Percentiles rank a stretch among this genome's conserved stretches.
phyloP scores from a whole-genome alignment of 1,140 invertebrate species.

The Zeugodacus cucurbitae region DNA sequence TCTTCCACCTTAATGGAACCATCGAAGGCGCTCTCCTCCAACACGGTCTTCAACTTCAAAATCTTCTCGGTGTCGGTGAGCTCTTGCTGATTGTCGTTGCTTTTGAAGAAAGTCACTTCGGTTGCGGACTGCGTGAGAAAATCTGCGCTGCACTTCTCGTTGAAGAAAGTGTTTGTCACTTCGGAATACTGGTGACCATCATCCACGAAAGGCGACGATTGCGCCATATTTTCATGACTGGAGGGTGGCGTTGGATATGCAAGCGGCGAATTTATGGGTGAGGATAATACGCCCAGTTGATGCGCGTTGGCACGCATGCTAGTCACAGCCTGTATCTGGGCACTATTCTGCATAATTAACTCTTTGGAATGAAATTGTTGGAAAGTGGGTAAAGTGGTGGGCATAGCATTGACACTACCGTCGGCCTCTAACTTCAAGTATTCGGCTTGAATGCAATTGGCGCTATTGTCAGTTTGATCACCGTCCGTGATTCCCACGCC shows the following conservation, averaged over 20 bases:
- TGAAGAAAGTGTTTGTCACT: conserved; percentile 58
- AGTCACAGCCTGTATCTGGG: conserved; percentile 66
- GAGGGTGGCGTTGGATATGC: conserved; percentile 86
- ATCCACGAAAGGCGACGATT: conserved; percentile 65
- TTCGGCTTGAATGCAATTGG: background rate
- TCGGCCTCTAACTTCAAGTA: conserved; percentile 4
- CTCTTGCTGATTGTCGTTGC: background rate
- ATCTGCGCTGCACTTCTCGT: conserved; percentile 56
- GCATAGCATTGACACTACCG: conserved; percentile 51
- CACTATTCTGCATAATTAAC: conserved; percentile 63
- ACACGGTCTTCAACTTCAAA: conserved; percentile 67
- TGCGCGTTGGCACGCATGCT: conserved; percentile 54
- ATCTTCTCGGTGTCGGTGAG: conserved; percentile 67
- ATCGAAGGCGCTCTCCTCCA: conserved; percentile 62
- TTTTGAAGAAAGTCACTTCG: background rate
- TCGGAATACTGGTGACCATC: conserved; percentile 62
- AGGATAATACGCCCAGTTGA: conserved; percentile 65
- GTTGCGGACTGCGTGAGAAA: conserved; percentile 45
- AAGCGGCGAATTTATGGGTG: conserved; percentile 76
- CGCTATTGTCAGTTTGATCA: background rate
- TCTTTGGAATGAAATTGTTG: conserved; percentile 76
- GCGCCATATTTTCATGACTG: conserved; percentile 78
- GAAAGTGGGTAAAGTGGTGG: conserved; percentile 83
- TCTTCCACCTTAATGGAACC: conserved; percentile 61
- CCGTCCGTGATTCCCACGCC: background rate